Conservation (phyloP, 2,113 vertebrate genomes). For the Lipophrys pholis region DNA sequence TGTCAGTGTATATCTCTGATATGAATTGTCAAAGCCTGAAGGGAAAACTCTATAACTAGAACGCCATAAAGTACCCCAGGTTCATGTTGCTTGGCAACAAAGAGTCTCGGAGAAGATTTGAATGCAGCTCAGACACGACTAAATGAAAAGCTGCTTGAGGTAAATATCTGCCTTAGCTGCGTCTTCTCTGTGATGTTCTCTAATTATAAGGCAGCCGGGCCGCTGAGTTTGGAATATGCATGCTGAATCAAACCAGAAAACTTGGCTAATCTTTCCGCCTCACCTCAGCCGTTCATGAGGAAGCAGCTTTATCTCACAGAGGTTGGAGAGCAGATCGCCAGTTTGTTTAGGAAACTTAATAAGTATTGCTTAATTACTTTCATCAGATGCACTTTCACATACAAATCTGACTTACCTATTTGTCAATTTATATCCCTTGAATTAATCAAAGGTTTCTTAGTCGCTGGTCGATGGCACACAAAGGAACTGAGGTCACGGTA, state of each 20-base stretch:
- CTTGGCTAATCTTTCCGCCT: conserved; percentile 46
- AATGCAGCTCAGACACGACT: conserved; percentile 73
- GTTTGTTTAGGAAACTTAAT: conserved; percentile 72
- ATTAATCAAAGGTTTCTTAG: conserved; percentile 2
- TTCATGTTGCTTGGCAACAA: conserved; percentile 84
- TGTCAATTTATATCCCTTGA: conserved; percentile 44
- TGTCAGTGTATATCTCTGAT: conserved; percentile 53
- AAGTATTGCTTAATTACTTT: conserved; percentile 78
- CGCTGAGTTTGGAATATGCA: conserved; percentile 56
- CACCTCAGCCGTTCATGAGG: conserved; percentile 46
- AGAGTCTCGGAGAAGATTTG: conserved; percentile 75
- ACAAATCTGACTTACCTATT: conserved; percentile 46
- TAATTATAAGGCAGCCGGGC: conserved; percentile 66
- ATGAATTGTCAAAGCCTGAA: conserved; percentile 68
- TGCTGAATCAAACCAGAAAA: conserved; percentile 53
- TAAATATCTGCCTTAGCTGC: conserved; percentile 71
- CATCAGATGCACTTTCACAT: conserved; percentile 66
- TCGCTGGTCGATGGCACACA: neutral
- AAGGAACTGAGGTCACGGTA: conserved; percentile 3
- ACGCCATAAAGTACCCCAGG: conserved; percentile 61
- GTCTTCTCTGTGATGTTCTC: conserved; percentile 68
- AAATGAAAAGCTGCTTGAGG: conserved; percentile 78
- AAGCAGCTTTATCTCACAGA: conserved; percentile 49
- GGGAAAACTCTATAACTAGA: conserved; percentile 71
- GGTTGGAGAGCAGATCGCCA: conserved; percentile 64